A percentile compares a stretch with the other conserved stretches of the same genome.
Evolutionary conservation across 2,113 vertebrate species (phyloP).

Genomic region (Centrocercus urophasianus): DNA sequence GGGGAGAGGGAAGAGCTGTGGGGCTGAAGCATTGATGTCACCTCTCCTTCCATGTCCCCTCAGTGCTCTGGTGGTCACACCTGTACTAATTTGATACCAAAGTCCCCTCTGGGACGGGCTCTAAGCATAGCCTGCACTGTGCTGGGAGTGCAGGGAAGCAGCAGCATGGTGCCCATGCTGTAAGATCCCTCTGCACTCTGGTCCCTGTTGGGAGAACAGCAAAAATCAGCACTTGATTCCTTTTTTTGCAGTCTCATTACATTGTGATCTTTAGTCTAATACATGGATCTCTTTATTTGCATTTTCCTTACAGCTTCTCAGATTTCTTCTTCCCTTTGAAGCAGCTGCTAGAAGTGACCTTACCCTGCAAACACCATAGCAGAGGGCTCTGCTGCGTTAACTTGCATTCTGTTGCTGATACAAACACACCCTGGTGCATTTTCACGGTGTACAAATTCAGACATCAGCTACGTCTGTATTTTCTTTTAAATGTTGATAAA

Average conservation of each 20-base stretch:
- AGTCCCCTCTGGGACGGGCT: neutral
- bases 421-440: neutral
- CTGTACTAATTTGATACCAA: rapidly evolving
- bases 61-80: neutral
- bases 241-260: neutral
- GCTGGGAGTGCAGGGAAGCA: too few relatives aligned
- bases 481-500: slow-evolving; percentile 9
- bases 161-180: too few relatives aligned
- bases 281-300: neutral
- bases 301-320: neutral
- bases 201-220: neutral
- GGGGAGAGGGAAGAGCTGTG: neutral
- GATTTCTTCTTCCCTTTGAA: neutral
- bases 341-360: neutral
- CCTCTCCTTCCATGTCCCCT: rapidly evolving
- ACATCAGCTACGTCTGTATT: neutral
- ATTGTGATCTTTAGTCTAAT: neutral
- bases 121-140: too few relatives aligned
- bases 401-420: neutral
- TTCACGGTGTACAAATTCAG: neutral
- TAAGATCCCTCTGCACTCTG: rapidly evolving
- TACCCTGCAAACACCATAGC: neutral
- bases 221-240: neutral
- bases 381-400: neutral
- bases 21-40: neutral